Conservation (phyloP, 2,113 vertebrate genomes). For the Urocolius indicus region DNA sequence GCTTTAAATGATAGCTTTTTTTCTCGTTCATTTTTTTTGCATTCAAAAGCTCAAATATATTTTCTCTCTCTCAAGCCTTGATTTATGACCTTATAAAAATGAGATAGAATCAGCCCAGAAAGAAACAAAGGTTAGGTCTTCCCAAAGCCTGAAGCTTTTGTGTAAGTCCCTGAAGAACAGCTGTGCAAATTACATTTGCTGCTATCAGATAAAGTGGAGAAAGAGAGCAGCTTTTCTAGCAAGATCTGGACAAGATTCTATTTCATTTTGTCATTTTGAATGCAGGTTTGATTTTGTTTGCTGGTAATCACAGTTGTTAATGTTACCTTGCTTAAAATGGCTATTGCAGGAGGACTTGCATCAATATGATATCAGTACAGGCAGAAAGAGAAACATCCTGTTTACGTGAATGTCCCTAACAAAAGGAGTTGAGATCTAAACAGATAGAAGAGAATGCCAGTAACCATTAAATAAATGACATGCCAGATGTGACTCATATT, state of each 20-base stretch:
- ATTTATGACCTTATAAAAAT: slow-evolving; percentile 60
- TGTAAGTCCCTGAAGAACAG: slow-evolving; percentile 60
- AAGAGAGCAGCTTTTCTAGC: slow-evolving; percentile 42
- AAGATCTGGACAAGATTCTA: slow-evolving; percentile 60
- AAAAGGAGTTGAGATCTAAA: slow-evolving; percentile 62
- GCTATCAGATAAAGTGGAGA: slow-evolving; percentile 51
- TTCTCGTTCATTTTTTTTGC: slow-evolving; percentile 20
- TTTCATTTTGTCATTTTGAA: slow-evolving; percentile 62
- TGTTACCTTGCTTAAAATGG: slow-evolving; percentile 61
- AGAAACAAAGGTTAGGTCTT: slow-evolving; percentile 61
- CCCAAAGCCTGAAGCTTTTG: slow-evolving; percentile 57
- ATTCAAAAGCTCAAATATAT: slow-evolving; percentile 63
- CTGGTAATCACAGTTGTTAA: slow-evolving; percentile 35
- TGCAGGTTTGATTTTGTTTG: slow-evolving; percentile 62
- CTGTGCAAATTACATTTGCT: slow-evolving; percentile 74
- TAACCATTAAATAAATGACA: slow-evolving; percentile 29
- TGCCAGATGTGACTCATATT: slow-evolving; percentile 49
- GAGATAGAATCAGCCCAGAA: slow-evolving; percentile 45
- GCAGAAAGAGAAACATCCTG: slow-evolving; percentile 66
- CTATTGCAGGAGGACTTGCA: neutral
- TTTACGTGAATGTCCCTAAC: slow-evolving; percentile 57
- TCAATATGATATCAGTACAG: slow-evolving; percentile 4
- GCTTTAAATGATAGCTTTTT: slow-evolving; percentile 42
- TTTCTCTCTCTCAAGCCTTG: slow-evolving; percentile 19
- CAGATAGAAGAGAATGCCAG: slow-evolving; percentile 50